A percentile compares a stretch with the other conserved stretches of the same genome.
Evolutionary conservation across 2,113 vertebrate species (phyloP).

Genomic region (Phylloscopus trochilus): DNA sequence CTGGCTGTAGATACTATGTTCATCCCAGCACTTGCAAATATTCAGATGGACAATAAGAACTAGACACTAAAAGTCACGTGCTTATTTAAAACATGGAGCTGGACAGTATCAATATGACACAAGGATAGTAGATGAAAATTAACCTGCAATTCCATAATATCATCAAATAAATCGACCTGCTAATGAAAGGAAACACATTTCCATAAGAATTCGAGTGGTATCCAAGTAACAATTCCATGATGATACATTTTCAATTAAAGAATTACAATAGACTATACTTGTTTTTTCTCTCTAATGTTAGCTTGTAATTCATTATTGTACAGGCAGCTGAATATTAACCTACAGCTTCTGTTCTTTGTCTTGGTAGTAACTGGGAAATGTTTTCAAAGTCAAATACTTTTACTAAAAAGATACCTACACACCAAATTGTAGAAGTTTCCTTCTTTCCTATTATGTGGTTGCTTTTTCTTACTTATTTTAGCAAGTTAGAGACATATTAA

Average conservation of each 20-base stretch:
- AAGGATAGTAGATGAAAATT: conserved; percentile 45
- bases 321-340: conserved; percentile 9
- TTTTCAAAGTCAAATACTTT: conserved; percentile 5
- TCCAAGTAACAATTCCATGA: conserved; percentile 36
- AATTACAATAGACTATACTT: conserved; percentile 19
- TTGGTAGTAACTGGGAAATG: background rate
- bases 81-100: conserved; percentile 10
- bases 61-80: background rate
- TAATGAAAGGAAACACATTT: conserved; percentile 62
- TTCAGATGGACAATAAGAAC: background rate
- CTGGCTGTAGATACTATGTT: background rate
- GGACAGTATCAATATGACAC: conserved; percentile 41
- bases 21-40: background rate
- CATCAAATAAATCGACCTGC: conserved; percentile 36
- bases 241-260: conserved; percentile 39
- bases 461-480: background rate
- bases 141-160: conserved; percentile 33
- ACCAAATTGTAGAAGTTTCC: background rate
- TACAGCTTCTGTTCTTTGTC: conserved; percentile 34
- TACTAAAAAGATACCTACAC: background rate
- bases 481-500: background rate
- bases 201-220: background rate
- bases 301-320: background rate
- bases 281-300: conserved; percentile 7
- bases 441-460: background rate